A percentile compares a stretch with the other conserved stretches of the same genome.
These are phyloP conservation scores for Sipha flava DNA, from an alignment of 1,140 invertebrate genomes.

Conservation along the genomic window DNA sequence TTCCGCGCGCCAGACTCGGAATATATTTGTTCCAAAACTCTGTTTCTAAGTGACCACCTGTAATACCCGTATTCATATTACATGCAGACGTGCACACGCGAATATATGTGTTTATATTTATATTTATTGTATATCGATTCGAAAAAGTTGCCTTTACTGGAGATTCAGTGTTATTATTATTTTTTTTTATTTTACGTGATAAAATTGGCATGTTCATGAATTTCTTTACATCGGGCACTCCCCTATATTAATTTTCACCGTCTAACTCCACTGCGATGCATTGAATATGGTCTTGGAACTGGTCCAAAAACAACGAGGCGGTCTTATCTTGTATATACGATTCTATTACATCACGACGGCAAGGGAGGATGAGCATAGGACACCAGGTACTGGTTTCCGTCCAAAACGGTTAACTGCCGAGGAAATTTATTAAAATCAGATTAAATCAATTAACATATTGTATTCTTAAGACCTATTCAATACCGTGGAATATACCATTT, in stretches of 20 bases:
- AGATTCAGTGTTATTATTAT: no score
- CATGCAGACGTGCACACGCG: no score
- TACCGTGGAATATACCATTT: no score
- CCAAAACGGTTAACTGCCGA: not conserved
- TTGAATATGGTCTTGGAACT: not conserved
- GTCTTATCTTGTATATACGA: constrained; percentile 1
- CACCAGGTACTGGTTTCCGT: not conserved
- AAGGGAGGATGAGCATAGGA: not conserved
- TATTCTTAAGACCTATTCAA: not conserved
- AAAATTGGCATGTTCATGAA: constrained; percentile 3
- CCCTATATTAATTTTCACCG: not conserved
- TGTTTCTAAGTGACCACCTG: constrained; percentile 19
- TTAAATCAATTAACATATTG: constrained; percentile 1
- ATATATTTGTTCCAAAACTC: constrained; percentile 3
- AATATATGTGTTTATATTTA: no score
- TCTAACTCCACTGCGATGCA: not conserved
- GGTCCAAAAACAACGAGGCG: not conserved
- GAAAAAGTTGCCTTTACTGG: not conserved
- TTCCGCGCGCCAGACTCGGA: not conserved
- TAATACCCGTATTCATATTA: not conserved
- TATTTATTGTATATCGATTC: constrained; percentile 17
- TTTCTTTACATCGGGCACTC: constrained; percentile 1
- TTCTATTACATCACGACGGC: not conserved
- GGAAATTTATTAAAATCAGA: not conserved
- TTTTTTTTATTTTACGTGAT: not conserved